phyloP scores from a whole-genome alignment of 2,888 invertebrate genomes.

The Drosophila silvestris region DNA sequence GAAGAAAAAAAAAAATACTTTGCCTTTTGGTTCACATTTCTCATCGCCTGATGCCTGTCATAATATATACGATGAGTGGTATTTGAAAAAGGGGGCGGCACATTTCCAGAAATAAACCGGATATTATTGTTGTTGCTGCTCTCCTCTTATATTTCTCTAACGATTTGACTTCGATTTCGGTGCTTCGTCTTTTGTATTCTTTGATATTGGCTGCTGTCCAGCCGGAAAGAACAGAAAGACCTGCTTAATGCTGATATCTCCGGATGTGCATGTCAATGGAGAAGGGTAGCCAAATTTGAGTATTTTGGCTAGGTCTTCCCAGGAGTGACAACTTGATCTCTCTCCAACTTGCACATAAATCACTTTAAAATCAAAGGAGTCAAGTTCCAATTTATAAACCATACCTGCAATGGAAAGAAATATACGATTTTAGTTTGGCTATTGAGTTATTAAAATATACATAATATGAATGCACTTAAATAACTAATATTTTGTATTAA shows the following conservation, averaged over 20 bases:
- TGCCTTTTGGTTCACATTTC: slow-evolving; percentile 26
- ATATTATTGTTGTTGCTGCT: slow-evolving; percentile 53
- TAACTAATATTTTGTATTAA: not conserved
- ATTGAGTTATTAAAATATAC: not conserved
- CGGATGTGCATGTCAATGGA: slow-evolving; percentile 17
- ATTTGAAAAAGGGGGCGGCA: slow-evolving; percentile 6
- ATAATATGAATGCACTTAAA: not conserved
- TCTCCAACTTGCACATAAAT: not conserved
- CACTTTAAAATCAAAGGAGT: not conserved
- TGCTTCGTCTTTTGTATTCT: slow-evolving; percentile 14
- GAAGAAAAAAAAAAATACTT: not conserved
- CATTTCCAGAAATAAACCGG: slow-evolving; percentile 54
- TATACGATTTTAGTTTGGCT: not conserved
- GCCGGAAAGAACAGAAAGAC: slow-evolving; percentile 10
- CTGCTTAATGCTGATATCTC: slow-evolving; percentile 4
- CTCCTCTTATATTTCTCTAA: slow-evolving; percentile 7
- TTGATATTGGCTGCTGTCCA: slow-evolving; percentile 20
- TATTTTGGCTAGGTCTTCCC: not conserved
- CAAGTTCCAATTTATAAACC: slow-evolving; percentile 4
- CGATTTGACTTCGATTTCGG: slow-evolving; percentile 23
- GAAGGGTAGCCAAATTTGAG: not conserved
- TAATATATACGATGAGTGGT: slow-evolving; percentile 26
- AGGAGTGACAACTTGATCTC: slow-evolving; percentile 14
- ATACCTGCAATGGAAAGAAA: slow-evolving; percentile 46
- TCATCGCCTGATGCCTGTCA: slow-evolving; percentile 50